Percentiles rank a stretch among this genome's conserved stretches.
Conservation (phyloP, 2,113 vertebrate species). For the Plecturocebus donacophilus region DNA sequence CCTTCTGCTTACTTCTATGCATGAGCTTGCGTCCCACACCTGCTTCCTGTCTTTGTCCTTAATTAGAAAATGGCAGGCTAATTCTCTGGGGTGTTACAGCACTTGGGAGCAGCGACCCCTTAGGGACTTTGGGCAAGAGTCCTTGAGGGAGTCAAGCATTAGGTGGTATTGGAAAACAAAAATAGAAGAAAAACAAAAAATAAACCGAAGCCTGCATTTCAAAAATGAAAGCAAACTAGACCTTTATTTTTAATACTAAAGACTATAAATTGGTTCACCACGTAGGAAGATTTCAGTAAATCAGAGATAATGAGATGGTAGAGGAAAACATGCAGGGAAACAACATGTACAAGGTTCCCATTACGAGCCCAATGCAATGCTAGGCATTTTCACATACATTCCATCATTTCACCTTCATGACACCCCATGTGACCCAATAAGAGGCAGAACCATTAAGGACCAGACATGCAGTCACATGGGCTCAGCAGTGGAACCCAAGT, state of each 20-base stretch:
- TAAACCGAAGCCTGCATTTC: not conserved
- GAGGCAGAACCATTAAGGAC: not conserved
- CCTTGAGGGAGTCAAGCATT: not conserved
- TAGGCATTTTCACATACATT: not conserved
- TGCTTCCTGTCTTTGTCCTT: not conserved
- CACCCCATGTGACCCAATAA: not conserved
- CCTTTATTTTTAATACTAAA: conserved; percentile 46
- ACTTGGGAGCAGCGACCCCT: not conserved
- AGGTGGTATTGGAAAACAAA: not conserved
- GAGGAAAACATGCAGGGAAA: not conserved
- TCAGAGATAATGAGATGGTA: not conserved
- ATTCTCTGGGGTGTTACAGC: not conserved
- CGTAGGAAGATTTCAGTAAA: conserved; percentile 14
- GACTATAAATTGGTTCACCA: conserved; percentile 3
- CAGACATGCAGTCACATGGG: not conserved
- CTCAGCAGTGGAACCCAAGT: not conserved
- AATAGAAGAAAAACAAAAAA: not conserved
- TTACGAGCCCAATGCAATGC: not conserved
- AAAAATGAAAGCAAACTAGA: conserved; percentile 12
- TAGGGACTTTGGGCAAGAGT: not conserved
- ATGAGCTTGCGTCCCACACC: not conserved
- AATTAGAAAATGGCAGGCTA: not conserved
- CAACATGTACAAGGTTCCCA: not conserved
- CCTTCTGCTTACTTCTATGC: not conserved
- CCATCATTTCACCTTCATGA: not conserved